phyloP scores from a whole-genome alignment of 23 tunicate genomes.

The Pegea sp. region DNA sequence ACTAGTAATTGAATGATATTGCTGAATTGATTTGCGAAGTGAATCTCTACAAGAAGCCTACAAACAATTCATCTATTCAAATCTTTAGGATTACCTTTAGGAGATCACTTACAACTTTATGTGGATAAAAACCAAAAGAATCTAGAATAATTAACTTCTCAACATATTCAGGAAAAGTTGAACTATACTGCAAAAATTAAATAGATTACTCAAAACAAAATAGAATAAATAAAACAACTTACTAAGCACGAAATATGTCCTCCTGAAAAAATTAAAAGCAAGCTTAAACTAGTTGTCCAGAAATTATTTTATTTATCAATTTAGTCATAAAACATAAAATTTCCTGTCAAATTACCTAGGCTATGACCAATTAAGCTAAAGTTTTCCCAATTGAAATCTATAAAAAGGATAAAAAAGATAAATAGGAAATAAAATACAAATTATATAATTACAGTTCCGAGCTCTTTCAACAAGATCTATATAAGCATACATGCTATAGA shows the following conservation, averaged over 20 bases:
- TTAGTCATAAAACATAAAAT: background rate
- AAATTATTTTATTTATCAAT: background rate
- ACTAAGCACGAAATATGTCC: background rate
- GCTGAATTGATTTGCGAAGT: too few relatives aligned
- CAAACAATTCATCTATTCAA: too few relatives aligned
- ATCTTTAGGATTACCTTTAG: too few relatives aligned
- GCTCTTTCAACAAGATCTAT: conserved; percentile 22
- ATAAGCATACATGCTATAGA: conserved; percentile 7
- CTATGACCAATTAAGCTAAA: conserved; percentile 36
- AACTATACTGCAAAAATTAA: conserved; percentile 12
- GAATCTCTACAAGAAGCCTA: too few relatives aligned
- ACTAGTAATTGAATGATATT: too few relatives aligned
- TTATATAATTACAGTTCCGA: conserved; percentile 12
- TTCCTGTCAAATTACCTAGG: conserved; percentile 15
- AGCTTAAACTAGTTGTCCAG: background rate
- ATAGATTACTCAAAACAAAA: background rate
- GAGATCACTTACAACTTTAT: conserved; percentile 13
- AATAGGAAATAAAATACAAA: background rate
- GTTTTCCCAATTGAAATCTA: conserved; percentile 32
- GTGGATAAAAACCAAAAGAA: conserved; percentile 12
- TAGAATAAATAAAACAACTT: background rate
- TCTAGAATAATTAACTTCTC: conserved; percentile 36
- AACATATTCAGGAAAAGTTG: conserved; percentile 36
- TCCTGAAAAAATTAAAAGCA: background rate
- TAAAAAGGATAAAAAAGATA: background rate